Evolutionary conservation across 2,888 invertebrate species (phyloP).

Genomic region (Anoplius nigerrimus): DNA sequence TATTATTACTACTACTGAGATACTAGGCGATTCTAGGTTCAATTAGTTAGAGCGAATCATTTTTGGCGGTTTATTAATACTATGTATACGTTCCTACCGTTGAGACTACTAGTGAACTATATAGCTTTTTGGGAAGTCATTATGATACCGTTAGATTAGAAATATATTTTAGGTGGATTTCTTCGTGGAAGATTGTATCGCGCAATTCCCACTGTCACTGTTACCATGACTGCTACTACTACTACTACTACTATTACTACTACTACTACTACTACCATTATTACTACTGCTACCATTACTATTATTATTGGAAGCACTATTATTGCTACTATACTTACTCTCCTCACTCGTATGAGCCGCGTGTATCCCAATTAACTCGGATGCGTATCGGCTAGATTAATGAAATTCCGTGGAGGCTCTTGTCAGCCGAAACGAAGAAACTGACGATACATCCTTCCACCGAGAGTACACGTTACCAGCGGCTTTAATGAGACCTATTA

Average conservation of each 20-base stretch:
- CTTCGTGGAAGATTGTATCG: conserved; percentile 59
- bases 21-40: conserved; percentile 68
- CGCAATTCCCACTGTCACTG: too few relatives aligned
- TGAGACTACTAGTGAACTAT: conserved; percentile 65
- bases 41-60: conserved; percentile 70
- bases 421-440: too few relatives aligned
- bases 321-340: too few relatives aligned
- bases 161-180: conserved; percentile 65
- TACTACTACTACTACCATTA: too few relatives aligned
- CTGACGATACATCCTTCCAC: conserved; percentile 52
- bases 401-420: too few relatives aligned
- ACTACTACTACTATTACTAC: too few relatives aligned
- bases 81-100: conserved; percentile 68
- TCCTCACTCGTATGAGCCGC: too few relatives aligned
- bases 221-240: too few relatives aligned
- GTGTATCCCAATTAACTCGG: too few relatives aligned
- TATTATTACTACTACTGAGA: conserved; percentile 32
- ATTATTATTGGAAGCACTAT: too few relatives aligned
- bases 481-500: conserved; percentile 70
- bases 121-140: conserved; percentile 65
- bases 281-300: too few relatives aligned
- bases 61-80: conserved; percentile 61
- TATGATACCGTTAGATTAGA: conserved; percentile 70
- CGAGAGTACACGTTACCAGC: conserved; percentile 62
- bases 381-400: too few relatives aligned